Conservation (phyloP, 1,140 invertebrate genomes). For the Ylistrum balloti region DNA sequence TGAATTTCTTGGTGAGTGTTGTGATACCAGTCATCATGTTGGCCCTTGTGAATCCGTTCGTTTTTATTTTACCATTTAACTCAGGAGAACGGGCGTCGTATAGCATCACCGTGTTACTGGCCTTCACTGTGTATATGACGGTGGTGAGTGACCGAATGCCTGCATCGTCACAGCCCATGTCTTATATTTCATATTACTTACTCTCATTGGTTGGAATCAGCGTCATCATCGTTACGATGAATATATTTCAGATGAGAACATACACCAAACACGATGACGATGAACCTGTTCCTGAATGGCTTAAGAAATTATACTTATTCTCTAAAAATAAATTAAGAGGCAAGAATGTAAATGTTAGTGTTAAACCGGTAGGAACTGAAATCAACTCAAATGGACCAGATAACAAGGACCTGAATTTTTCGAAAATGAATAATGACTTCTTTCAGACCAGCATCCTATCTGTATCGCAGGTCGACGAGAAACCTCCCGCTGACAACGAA, state of each 20-base stretch:
- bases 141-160: slow-evolving; percentile 57
- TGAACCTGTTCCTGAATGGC: neutral
- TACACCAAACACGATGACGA: slow-evolving; percentile 45
- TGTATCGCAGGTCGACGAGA: neutral
- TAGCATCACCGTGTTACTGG: slow-evolving; percentile 58
- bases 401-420: neutral
- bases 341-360: neutral
- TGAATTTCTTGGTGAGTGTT: slow-evolving; percentile 53
- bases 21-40: slow-evolving; percentile 59
- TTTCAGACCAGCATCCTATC: neutral
- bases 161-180: slow-evolving; percentile 53
- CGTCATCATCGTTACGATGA: neutral
- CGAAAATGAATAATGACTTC: neutral
- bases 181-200: slow-evolving; percentile 50
- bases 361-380: too few relatives aligned
- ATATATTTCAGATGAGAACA: slow-evolving; percentile 47
- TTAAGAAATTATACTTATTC: neutral
- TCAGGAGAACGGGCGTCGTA: slow-evolving; percentile 61
- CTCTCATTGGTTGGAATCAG: slow-evolving; percentile 41
- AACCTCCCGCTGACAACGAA: neutral
- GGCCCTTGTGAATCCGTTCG: slow-evolving; percentile 54
- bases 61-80: slow-evolving; percentile 59
- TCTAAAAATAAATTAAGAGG: neutral
- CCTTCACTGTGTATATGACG: slow-evolving; percentile 61
- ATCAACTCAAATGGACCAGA: too few relatives aligned